Conservation (phyloP, 2,113 vertebrate species). For the Elaphurus davidianus region DNA sequence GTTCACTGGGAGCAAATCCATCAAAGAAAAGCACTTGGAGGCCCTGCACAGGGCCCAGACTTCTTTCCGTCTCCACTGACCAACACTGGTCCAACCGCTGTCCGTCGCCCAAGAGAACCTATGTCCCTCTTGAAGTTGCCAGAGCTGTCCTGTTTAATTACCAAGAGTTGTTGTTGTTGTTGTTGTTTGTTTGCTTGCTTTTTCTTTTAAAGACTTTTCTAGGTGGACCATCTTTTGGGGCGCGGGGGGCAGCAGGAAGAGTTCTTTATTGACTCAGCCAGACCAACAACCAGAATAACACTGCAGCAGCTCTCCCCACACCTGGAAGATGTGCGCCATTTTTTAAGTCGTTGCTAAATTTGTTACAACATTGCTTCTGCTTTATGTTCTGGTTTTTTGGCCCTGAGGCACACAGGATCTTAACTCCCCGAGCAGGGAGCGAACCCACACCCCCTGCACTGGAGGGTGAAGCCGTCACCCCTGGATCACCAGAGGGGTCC, state of each 20-base stretch:
- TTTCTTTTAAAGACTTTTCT: not conserved
- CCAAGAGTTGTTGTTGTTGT: not conserved
- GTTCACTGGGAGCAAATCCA: not conserved
- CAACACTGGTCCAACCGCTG: not conserved
- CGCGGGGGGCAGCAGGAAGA: rapidly evolving
- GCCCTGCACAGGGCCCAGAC: not conserved
- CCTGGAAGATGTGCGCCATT: rapidly evolving
- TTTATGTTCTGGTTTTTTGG: not conserved
- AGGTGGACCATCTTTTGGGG: not conserved
- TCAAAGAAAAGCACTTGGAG: not conserved
- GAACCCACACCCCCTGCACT: not conserved
- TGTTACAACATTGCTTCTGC: not conserved
- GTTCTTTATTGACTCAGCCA: not conserved
- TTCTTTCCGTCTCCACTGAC: not conserved
- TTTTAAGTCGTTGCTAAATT: not conserved
- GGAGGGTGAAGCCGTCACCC: not conserved
- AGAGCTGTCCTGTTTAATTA: not conserved
- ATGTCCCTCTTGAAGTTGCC: not conserved
- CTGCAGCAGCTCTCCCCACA: not conserved
- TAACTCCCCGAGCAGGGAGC: not conserved
- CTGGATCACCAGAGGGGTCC: rapidly evolving
- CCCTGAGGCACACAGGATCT: not conserved
- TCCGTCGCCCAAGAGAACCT: not conserved
- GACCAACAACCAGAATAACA: rapidly evolving
- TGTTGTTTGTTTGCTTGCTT: not conserved